Conservation (phyloP, 2,113 vertebrate genomes). For the Phasianus colchicus region DNA sequence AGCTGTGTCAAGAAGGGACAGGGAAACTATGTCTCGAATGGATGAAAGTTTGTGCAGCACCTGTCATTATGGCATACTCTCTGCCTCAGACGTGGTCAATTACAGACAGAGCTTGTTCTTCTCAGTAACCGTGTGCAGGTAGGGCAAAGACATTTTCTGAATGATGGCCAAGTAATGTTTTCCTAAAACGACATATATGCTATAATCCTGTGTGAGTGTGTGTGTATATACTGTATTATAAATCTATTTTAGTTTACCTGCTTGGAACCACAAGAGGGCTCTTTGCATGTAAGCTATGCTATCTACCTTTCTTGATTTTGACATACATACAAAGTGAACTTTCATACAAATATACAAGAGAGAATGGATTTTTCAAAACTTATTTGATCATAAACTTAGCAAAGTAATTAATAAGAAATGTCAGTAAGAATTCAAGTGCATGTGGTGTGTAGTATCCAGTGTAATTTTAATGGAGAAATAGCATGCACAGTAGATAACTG, state of each 20-base stretch:
- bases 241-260: not conserved
- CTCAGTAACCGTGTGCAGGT: fast-evolving
- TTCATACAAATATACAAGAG: no score
- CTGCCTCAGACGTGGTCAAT: fast-evolving
- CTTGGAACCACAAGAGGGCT: conserved; percentile 76
- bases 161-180: not conserved
- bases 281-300: conserved; percentile 17
- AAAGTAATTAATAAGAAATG: not conserved
- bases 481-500: not conserved
- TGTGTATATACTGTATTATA: not conserved
- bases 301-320: not conserved
- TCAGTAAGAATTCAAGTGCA: not conserved
- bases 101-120: not conserved
- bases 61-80: fast-evolving
- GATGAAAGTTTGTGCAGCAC: not conserved
- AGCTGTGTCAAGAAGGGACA: not conserved
- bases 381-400: not conserved
- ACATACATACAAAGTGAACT: not conserved
- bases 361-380: not conserved
- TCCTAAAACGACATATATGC: not conserved
- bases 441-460: not conserved
- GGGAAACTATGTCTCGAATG: not conserved
- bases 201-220: not conserved
- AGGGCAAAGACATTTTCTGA: not conserved
- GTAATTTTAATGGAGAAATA: no score